A percentile compares a stretch with the other conserved stretches of the same genome.
These are phyloP conservation scores for Microctenopoma steveboyesi DNA, from an alignment of 2,797 vertebrate genomes.

Conservation along the genomic window DNA sequence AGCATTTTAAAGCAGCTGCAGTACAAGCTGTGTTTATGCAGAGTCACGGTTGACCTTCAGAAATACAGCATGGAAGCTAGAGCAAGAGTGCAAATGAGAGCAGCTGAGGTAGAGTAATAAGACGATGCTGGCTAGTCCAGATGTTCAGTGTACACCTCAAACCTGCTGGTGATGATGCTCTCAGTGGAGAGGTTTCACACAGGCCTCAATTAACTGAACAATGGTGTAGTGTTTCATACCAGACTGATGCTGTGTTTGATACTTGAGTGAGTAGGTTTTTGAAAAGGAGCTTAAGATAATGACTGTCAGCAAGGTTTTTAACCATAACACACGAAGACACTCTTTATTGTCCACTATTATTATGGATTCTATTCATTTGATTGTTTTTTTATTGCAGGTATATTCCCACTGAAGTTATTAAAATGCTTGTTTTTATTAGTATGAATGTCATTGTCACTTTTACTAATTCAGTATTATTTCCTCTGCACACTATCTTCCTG, in stretches of 20 bases:
- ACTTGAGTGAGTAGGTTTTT: background rate
- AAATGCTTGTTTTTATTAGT: constrained; percentile 21
- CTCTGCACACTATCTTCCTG: constrained; percentile 75
- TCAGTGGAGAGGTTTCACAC: constrained; percentile 18
- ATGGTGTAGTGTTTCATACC: background rate
- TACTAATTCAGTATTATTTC: constrained; percentile 69
- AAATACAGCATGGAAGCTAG: background rate
- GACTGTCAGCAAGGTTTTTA: background rate
- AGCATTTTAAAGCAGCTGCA: background rate
- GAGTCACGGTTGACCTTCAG: constrained; percentile 18
- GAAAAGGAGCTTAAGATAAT: background rate
- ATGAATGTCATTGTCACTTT: constrained; percentile 35
- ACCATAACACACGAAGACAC: too few species aligned
- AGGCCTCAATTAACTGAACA: constrained; percentile 10
- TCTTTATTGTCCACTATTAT: too few species aligned
- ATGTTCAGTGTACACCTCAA: constrained; percentile 46
- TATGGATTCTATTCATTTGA: too few species aligned
- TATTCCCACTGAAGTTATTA: too few species aligned
- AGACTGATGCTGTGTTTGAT: background rate
- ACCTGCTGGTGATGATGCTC: constrained; percentile 12
- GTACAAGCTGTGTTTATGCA: background rate
- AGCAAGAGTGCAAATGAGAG: constrained; percentile 27
- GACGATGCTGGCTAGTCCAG: constrained; percentile 33
- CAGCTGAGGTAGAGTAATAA: constrained; percentile 44
- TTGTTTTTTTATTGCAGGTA: too few species aligned